Percentiles rank a stretch among this genome's conserved stretches.
Evolutionary conservation across 2,797 vertebrate genomes (phyloP).

Genomic region (Labroides dimidiatus): DNA sequence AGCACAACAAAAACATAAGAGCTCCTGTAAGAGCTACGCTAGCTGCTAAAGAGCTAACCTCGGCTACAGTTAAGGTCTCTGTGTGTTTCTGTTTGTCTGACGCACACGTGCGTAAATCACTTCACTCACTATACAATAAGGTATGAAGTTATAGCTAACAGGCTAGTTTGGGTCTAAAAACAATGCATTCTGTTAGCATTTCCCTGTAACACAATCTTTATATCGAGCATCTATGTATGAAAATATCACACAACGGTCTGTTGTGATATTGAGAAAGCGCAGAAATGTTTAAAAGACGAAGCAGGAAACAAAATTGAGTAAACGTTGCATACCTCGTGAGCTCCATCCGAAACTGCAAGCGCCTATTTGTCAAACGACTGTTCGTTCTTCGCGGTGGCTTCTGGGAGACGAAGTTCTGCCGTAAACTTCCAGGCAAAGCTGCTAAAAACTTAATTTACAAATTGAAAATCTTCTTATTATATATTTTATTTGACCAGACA

Average conservation of each 20-base stretch:
- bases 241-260: rapidly evolving
- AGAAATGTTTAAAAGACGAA: background rate
- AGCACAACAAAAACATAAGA: background rate
- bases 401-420: constrained; percentile 45
- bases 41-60: constrained; percentile 11
- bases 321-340: constrained; percentile 36
- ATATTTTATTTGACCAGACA: too few relatives aligned
- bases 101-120: background rate
- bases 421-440: background rate
- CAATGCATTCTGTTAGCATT: background rate
- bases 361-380: rapidly evolving
- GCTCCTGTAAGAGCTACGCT: rapidly evolving
- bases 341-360: background rate
- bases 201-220: rapidly evolving
- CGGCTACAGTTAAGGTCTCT: background rate
- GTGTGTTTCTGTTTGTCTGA: background rate
- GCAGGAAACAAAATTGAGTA: rapidly evolving
- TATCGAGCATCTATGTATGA: rapidly evolving
- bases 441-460: background rate
- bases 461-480: too few relatives aligned
- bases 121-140: background rate
- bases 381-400: background rate
- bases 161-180: background rate
- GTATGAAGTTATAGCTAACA: background rate
- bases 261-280: rapidly evolving